Evolutionary conservation across 2,888 invertebrate species (phyloP).

Genomic region (Sialis lutaria): DNA sequence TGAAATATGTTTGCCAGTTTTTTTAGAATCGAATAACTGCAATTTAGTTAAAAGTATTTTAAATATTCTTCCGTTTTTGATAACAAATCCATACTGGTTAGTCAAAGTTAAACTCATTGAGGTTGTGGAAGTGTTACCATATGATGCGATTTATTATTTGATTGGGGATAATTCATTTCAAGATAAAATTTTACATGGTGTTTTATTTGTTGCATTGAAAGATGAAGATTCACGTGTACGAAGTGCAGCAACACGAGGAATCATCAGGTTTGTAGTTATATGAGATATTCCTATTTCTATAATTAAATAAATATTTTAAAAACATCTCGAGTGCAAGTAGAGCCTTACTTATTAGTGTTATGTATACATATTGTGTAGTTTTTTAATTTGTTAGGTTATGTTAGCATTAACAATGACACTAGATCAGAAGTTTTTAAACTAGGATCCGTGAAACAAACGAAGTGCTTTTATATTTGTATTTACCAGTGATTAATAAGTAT

Average conservation of each 20-base stretch:
- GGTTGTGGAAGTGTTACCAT: constrained; percentile 39
- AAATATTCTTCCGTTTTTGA: constrained; percentile 41
- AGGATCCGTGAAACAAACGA: no score
- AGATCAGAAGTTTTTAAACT: no score
- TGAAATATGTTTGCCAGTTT: constrained; percentile 32
- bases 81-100: constrained; percentile 67
- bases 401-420: no score
- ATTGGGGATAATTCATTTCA: constrained; percentile 33
- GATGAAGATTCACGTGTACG: constrained; percentile 68
- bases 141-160: constrained; percentile 35
- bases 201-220: constrained; percentile 44
- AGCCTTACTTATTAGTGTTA: no score
- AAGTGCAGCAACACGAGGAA: constrained; percentile 45
- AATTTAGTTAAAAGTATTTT: constrained; percentile 35
- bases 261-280: constrained; percentile 39
- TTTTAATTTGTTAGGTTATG: no score
- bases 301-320: no score
- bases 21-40: constrained; percentile 45
- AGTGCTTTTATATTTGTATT: no score
- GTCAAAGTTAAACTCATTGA: constrained; percentile 56
- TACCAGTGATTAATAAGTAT: no score
- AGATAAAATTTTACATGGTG: constrained; percentile 35
- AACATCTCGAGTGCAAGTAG: no score
- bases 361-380: no score
- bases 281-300: no score